A percentile compares a stretch with the other conserved stretches of the same genome.
Evolutionary conservation across 2,888 invertebrate species (phyloP).

Genomic region (Aspidiotus rigidus): DNA sequence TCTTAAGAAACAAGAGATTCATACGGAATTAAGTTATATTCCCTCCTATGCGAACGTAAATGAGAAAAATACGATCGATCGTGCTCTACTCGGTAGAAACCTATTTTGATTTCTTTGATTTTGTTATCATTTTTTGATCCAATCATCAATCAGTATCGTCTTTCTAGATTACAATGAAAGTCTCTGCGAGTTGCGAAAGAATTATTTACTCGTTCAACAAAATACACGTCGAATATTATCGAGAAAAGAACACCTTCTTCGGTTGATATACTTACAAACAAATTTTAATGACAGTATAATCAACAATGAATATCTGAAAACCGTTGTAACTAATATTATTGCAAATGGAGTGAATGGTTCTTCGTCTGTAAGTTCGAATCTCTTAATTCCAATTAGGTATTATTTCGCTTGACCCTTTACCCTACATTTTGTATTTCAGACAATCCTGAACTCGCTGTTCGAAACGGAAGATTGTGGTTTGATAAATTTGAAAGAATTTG

Average conservation of each 20-base stretch:
- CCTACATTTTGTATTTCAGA: not conserved
- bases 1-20: not conserved
- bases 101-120: not conserved
- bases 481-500: not conserved
- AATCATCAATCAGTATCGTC: not conserved
- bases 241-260: conserved; percentile 13
- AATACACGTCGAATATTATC: not conserved
- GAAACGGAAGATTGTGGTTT: not conserved
- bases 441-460: not conserved
- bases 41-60: not conserved
- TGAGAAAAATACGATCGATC: not conserved
- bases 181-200: conserved; percentile 1
- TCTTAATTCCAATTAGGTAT: not conserved
- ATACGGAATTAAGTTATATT: not conserved
- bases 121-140: not conserved
- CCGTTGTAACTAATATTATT: not conserved
- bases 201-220: not conserved
- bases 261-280: not conserved
- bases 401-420: not conserved
- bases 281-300: not conserved
- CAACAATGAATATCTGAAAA: not conserved
- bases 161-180: conserved; percentile 9
- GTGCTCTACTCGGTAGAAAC: not conserved
- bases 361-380: not conserved
- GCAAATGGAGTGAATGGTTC: not conserved